phyloP scores from a whole-genome alignment of 2,888 invertebrate species.

The Phengaris arion region DNA sequence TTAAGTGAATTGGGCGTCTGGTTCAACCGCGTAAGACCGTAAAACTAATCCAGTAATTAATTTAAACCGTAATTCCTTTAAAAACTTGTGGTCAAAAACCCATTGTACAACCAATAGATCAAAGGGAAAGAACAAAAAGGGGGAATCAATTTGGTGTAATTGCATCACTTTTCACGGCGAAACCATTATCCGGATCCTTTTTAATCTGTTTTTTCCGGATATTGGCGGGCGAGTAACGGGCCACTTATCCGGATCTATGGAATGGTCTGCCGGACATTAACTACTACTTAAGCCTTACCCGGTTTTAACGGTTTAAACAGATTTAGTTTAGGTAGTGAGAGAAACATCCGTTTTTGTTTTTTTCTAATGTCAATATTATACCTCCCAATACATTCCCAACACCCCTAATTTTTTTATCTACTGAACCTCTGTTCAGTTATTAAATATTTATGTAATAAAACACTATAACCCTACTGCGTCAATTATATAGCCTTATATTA shows the following conservation, averaged over 20 bases:
- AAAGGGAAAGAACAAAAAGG: constrained; percentile 55
- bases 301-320: constrained; percentile 64
- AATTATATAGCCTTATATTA: too few species aligned
- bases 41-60: neutral
- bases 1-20: too few species aligned
- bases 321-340: constrained; percentile 53
- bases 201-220: constrained; percentile 73
- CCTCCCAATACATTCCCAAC: too few species aligned
- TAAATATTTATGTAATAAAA: too few species aligned
- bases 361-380: neutral
- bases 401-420: too few species aligned
- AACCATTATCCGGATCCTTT: constrained; percentile 67
- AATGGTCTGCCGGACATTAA: constrained; percentile 62
- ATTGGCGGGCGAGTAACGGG: constrained; percentile 66
- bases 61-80: neutral
- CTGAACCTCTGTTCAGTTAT: too few species aligned
- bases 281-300: constrained; percentile 65
- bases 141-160: constrained; percentile 65
- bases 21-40: too few species aligned
- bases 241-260: constrained; percentile 69
- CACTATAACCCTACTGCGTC: too few species aligned
- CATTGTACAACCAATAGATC: constrained; percentile 43
- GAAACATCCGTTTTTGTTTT: constrained; percentile 6
- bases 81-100: constrained; percentile 23
- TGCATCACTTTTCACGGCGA: constrained; percentile 67